Percentiles rank a stretch among this genome's conserved stretches.
These are phyloP conservation scores for Melanocharis versteri DNA, from an alignment of 2,113 vertebrate genomes.

Conservation along the genomic window DNA sequence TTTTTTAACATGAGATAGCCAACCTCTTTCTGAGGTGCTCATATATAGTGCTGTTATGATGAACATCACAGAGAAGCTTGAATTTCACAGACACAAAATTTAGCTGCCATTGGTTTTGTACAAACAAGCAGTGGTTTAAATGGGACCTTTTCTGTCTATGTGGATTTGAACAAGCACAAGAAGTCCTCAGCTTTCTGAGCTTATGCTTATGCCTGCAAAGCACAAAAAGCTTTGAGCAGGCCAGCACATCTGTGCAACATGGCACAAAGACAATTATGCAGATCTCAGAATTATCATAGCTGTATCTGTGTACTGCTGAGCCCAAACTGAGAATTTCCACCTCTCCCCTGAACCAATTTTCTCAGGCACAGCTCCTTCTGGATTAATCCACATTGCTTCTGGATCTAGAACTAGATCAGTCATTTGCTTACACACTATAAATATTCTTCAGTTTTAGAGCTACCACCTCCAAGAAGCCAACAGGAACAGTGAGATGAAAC, in stretches of 20 bases:
- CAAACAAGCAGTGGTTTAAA: not conserved
- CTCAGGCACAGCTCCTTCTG: not conserved
- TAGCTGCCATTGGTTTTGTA: not conserved
- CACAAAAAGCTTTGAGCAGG: not conserved
- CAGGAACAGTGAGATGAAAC: not conserved
- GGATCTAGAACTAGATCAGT: not conserved
- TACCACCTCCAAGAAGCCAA: not conserved
- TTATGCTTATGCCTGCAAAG: not conserved
- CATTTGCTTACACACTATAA: not conserved
- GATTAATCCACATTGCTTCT: not conserved
- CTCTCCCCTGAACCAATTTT: not conserved
- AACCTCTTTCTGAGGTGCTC: not conserved
- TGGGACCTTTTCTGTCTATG: not conserved
- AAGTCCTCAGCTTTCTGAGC: not conserved
- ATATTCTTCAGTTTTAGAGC: not conserved
- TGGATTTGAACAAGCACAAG: not conserved
- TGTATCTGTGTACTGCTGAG: not conserved
- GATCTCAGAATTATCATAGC: not conserved
- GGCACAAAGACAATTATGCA: constrained; percentile 3
- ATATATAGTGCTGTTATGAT: not conserved
- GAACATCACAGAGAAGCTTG: not conserved
- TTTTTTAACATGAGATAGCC: not conserved
- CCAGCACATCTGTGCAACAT: not conserved
- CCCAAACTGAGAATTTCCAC: not conserved
- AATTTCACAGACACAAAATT: not conserved